Evolutionary conservation across 2,888 invertebrate species (phyloP).

Genomic region (Philonicus albiceps): DNA sequence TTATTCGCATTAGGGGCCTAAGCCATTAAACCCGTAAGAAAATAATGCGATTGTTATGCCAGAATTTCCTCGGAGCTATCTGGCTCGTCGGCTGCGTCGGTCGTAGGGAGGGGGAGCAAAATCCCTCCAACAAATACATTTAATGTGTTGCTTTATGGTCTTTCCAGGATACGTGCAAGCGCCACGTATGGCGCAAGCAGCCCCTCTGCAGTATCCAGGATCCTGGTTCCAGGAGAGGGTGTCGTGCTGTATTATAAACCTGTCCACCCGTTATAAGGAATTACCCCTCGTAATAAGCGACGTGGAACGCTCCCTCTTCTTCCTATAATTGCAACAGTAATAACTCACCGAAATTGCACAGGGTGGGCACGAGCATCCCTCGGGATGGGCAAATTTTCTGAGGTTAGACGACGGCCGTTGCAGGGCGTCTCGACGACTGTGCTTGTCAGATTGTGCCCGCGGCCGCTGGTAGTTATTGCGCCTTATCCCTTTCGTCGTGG

Average conservation of each 20-base stretch:
- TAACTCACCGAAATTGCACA: constrained; percentile 47
- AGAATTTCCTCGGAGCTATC: constrained; percentile 31
- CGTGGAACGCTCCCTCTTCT: constrained; percentile 33
- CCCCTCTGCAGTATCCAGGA: too few relatives aligned
- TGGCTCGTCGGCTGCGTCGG: neutral
- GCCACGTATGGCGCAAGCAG: constrained; percentile 10
- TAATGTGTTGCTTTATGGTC: constrained; percentile 46
- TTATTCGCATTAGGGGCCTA: constrained; percentile 42
- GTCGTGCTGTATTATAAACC: constrained; percentile 46
- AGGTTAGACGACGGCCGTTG: neutral
- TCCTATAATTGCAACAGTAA: constrained; percentile 48
- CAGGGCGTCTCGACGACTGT: neutral
- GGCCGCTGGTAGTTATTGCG: constrained; percentile 4
- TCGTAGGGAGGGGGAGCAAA: neutral
- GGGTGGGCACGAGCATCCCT: constrained; percentile 25
- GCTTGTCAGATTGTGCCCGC: neutral
- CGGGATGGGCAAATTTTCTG: constrained; percentile 8
- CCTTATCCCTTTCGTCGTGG: constrained; percentile 33
- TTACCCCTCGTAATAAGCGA: constrained; percentile 46
- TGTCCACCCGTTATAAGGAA: constrained; percentile 47
- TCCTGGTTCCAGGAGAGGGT: constrained; percentile 4
- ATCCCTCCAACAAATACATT: constrained; percentile 32
- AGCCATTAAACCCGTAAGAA: constrained; percentile 45
- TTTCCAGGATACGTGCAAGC: constrained; percentile 6
- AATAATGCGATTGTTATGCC: constrained; percentile 45